phyloP scores from a whole-genome alignment of 2,113 vertebrate species.

The Festucalex cinctus region DNA sequence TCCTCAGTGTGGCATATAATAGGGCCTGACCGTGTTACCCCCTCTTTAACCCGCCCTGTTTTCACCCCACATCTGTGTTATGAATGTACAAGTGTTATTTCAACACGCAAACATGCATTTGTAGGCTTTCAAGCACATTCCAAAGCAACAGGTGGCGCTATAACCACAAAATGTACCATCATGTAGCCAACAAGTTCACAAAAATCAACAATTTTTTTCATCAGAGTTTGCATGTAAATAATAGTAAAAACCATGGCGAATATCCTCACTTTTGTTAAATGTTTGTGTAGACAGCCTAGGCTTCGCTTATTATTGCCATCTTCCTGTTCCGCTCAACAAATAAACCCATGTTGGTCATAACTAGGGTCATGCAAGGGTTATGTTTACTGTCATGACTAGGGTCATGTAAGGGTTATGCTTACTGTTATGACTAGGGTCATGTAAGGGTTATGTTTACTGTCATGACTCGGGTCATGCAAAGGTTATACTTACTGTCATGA shows the following conservation, averaged over 20 bases:
- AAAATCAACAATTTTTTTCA: too few species aligned
- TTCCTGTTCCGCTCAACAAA: conserved; percentile 75
- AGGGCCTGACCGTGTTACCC: conserved; percentile 51
- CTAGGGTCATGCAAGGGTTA: too few species aligned
- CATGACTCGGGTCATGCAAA: too few species aligned
- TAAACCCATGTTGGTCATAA: too few species aligned
- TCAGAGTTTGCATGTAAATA: neutral
- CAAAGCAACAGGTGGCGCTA: conserved; percentile 5
- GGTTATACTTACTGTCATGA: too few species aligned
- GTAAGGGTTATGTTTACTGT: too few species aligned
- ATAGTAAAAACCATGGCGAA: too few species aligned
- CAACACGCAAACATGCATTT: neutral
- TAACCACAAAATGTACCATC: neutral
- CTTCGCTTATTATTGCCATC: conserved; percentile 71
- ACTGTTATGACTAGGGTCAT: too few species aligned
- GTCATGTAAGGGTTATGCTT: too few species aligned
- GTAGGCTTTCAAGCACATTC: neutral
- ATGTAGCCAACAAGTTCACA: too few species aligned
- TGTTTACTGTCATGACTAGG: too few species aligned
- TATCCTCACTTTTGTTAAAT: too few species aligned
- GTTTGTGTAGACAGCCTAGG: neutral
- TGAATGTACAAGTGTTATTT: conserved; percentile 76
- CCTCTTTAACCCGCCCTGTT: conserved; percentile 32
- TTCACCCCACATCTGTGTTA: conserved; percentile 73
- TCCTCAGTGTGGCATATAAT: conserved; percentile 64